phyloP scores from a whole-genome alignment of 2,888 invertebrate species.

The Tachystola acroxantha region DNA sequence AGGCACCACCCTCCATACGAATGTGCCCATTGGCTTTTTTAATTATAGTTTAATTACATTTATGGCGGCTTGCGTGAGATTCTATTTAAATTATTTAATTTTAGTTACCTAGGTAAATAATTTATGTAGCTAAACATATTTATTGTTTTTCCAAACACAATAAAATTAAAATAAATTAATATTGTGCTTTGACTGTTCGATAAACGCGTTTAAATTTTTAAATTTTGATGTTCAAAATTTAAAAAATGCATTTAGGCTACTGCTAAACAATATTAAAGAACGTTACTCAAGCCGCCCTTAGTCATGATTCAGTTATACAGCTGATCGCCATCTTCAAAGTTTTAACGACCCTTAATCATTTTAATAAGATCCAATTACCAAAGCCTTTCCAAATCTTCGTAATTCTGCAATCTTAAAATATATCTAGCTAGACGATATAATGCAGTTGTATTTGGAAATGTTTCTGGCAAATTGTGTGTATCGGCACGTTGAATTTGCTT shows the following conservation, averaged over 20 bases:
- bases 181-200: constrained; percentile 9
- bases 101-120: too few relatives aligned
- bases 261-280: too few relatives aligned
- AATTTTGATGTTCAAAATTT: too few relatives aligned
- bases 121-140: background rate
- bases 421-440: background rate
- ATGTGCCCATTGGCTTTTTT: too few relatives aligned
- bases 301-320: constrained; percentile 8
- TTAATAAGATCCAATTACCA: background rate
- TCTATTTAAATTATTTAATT: too few relatives aligned
- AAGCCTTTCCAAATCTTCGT: background rate
- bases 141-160: background rate
- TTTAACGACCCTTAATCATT: constrained; percentile 10
- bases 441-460: too few relatives aligned
- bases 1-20: too few relatives aligned
- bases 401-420: background rate
- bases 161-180: background rate
- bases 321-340: constrained; percentile 11
- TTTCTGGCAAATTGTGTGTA: too few relatives aligned
- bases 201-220: constrained; percentile 14
- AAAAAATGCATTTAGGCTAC: too few relatives aligned
- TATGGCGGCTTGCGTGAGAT: too few relatives aligned
- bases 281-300: too few relatives aligned
- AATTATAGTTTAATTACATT: too few relatives aligned
- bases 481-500: background rate